These are phyloP conservation scores for Rana temporaria DNA, from an alignment of 2,113 vertebrate species.

Conservation along the genomic window DNA sequence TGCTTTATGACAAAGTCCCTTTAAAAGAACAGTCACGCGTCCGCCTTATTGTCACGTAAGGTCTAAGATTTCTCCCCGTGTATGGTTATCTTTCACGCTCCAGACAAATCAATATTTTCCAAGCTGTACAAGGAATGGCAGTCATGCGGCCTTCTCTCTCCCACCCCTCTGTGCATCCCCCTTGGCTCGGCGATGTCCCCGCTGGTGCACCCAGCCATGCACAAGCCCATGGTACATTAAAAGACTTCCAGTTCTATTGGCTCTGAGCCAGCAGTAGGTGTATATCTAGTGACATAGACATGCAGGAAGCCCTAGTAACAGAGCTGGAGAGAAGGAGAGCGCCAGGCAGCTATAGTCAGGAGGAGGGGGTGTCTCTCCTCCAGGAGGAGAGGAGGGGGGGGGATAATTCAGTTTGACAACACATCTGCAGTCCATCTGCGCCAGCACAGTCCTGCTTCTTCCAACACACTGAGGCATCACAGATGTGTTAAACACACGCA, in stretches of 20 bases:
- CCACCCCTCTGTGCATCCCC: not conserved
- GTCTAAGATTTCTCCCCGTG: no score
- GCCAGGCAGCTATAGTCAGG: conserved; percentile 41
- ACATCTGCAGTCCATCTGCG: conserved; percentile 55
- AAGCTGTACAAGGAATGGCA: no score
- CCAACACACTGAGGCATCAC: conserved; percentile 48
- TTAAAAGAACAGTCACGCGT: no score
- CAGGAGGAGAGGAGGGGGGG: conserved; percentile 23
- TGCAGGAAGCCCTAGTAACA: conserved; percentile 51
- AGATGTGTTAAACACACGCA: conserved; percentile 48
- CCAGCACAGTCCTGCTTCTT: conserved; percentile 35
- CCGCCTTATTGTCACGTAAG: no score
- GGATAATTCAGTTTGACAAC: conserved; percentile 53
- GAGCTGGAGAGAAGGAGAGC: conserved; percentile 8
- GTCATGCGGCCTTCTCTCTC: not conserved
- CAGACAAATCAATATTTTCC: no score
- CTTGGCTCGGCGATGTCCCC: conserved; percentile 11
- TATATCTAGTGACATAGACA: conserved; percentile 47
- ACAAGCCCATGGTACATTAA: conserved; percentile 27
- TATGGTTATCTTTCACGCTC: no score
- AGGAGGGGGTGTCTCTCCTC: conserved; percentile 34
- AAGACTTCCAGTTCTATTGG: conserved; percentile 42
- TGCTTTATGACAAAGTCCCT: no score
- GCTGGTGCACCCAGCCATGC: conserved; percentile 30
- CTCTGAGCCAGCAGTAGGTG: conserved; percentile 47